These are phyloP conservation scores for Abramis brama DNA, from an alignment of 2,113 vertebrate species.

Conservation along the genomic window DNA sequence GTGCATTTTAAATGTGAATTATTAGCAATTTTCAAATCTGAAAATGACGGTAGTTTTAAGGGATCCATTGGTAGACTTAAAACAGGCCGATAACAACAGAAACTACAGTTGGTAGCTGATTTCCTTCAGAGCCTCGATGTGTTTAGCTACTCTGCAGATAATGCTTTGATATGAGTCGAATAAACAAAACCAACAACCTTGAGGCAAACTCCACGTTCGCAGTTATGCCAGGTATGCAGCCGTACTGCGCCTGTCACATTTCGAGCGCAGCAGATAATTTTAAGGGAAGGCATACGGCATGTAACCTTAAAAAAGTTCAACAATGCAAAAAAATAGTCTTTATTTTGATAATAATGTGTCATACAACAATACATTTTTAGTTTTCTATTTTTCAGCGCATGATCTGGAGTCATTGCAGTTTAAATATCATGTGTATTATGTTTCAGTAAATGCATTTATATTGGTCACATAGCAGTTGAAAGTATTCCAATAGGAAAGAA, in stretches of 20 bases:
- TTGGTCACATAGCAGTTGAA: background rate
- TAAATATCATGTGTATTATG: background rate
- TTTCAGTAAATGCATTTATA: background rate
- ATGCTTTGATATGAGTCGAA: conserved; percentile 9
- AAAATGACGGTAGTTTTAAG: background rate
- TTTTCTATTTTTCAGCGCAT: background rate
- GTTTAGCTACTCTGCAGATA: conserved; percentile 12
- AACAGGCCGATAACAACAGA: background rate
- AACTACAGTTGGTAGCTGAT: background rate
- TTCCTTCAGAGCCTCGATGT: background rate
- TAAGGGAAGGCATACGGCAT: background rate
- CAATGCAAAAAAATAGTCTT: background rate
- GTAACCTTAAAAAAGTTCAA: background rate
- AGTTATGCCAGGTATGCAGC: conserved; percentile 40
- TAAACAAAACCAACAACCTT: conserved; percentile 21
- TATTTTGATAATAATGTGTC: background rate
- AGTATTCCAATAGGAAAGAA: background rate
- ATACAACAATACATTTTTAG: background rate
- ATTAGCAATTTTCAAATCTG: background rate
- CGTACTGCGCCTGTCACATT: background rate
- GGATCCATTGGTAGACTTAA: background rate
- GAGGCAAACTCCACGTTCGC: conserved; percentile 3
- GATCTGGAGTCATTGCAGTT: background rate
- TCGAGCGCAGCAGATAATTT: background rate
- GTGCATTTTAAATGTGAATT: background rate